phyloP scores from a whole-genome alignment of 2,888 invertebrate species.

The Pedicia rivosa region DNA sequence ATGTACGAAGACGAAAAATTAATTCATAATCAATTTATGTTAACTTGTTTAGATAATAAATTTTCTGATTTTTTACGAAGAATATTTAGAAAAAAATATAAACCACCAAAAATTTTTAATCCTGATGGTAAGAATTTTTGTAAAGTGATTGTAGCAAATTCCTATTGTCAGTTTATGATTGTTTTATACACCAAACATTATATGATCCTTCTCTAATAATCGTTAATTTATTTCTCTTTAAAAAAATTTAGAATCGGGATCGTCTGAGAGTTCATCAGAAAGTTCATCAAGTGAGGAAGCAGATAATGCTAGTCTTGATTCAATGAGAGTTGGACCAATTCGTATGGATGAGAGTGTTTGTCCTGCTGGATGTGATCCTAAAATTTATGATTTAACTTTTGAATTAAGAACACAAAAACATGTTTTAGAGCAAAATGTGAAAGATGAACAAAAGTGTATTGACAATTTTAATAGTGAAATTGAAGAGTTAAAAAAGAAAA shows the following conservation, averaged over 20 bases:
- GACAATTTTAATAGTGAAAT: conserved; percentile 43
- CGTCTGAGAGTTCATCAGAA: conserved; percentile 17
- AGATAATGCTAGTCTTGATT: conserved; percentile 43
- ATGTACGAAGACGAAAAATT: conserved; percentile 32
- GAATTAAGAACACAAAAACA: conserved; percentile 40
- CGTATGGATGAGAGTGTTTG: conserved; percentile 54
- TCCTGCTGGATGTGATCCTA: conserved; percentile 51
- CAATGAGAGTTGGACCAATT: conserved; percentile 46
- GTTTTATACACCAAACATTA: no score
- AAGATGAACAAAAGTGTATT: conserved; percentile 38
- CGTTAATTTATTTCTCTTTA: conserved; percentile 5
- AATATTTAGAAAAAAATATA: conserved; percentile 72
- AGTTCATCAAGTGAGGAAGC: conserved; percentile 36
- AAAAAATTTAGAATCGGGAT: conserved; percentile 1
- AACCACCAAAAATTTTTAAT: conserved; percentile 42
- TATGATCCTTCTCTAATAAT: no score
- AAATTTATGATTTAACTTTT: conserved; percentile 51
- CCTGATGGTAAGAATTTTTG: conserved; percentile 30
- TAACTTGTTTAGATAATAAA: conserved; percentile 48
- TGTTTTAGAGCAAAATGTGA: conserved; percentile 39
- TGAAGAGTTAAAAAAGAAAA: conserved; percentile 38
- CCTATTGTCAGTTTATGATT: no score
- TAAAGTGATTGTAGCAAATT: no score
- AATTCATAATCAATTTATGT: conserved; percentile 39
- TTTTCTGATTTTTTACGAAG: conserved; percentile 61